Evolutionary conservation across 92 coral and sea anemone genomes (phyloP), one percentile per base, ranked within the genome.

Genomic region (Epizoanthus rinbou): DNA sequence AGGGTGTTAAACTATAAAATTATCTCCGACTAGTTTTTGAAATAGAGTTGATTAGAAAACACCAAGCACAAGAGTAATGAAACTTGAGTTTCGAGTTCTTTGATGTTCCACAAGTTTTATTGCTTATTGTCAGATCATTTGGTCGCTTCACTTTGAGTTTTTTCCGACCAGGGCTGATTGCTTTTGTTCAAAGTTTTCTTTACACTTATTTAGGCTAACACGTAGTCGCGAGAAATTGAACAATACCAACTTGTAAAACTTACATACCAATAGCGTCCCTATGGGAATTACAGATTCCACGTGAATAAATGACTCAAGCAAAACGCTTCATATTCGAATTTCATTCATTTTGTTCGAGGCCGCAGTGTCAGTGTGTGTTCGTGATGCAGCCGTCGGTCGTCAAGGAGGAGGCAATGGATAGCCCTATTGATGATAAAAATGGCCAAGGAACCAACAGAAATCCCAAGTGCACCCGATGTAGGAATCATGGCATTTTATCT

Each of bases 391-490:
- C 52, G 47, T 11, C 8, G 7, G 95, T 81, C 52, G 85, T 91
- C 82, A 89, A 87, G 43, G 98, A 91, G 22, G 94, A 93, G 76
- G 63, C 90, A 24, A 25, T 82, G 58, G 90, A 87, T 56, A 75
- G 85, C 0, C 9, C 83, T 22, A 63, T 89, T 47, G 92, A 87
- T 25, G 85, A 87, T 28, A 87, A 82, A 56, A 84, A 62, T 35
- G 80, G 80, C 37, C 73, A 85, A 8, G 69, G 75, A 23, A 84
- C 92, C 35, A 91, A 91, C 56, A 89, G 98, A 5, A 89, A 89
- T 17, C 98, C 98, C 2, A 95, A 95, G 59, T 95, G 98, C 19
- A 92, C 98, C 21, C 87, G 98, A 47, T 95, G 98, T 72, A 88
- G 98, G 64, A 95, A 95, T 83, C 98, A 95, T 45, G 97, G 97